Evolutionary conservation across 1,140 invertebrate genomes (phyloP).

Genomic region (Helicoverpa armigera): DNA sequence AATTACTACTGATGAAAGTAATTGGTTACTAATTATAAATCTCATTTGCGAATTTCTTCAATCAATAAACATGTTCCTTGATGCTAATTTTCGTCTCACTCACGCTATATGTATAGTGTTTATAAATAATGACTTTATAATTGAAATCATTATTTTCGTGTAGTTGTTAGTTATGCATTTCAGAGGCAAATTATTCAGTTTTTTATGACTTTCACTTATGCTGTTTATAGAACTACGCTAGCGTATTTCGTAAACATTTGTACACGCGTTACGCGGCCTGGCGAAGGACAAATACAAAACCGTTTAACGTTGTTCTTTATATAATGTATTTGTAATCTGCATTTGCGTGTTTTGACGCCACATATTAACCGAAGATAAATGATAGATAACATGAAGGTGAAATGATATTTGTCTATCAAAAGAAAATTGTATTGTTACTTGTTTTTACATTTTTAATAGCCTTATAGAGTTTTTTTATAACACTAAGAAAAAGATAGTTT

Average conservation of each 20-base stretch:
- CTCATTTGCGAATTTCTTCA: too few relatives aligned
- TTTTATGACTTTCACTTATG: background rate
- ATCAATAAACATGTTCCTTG: too few relatives aligned
- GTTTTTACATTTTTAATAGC: background rate
- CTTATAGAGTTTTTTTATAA: background rate
- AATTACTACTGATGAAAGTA: too few relatives aligned
- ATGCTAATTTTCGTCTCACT: too few relatives aligned
- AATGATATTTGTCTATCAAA: constrained; percentile 1
- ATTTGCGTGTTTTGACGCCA: background rate
- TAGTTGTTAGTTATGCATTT: background rate
- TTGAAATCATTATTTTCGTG: background rate
- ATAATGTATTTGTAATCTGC: background rate
- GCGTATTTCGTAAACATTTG: constrained; percentile 10
- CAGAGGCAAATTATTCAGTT: background rate
- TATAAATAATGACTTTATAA: background rate
- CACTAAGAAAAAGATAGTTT: background rate
- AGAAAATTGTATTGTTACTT: background rate
- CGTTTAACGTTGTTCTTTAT: background rate
- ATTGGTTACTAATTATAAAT: too few relatives aligned
- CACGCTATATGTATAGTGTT: too few relatives aligned
- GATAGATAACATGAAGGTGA: background rate
- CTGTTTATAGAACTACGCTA: constrained; percentile 10
- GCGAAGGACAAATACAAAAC: background rate
- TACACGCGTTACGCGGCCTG: background rate
- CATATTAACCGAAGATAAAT: background rate